These are phyloP conservation scores for Campylomormyrus tamandua DNA, from an alignment of 2,113 vertebrate species.

Conservation along the genomic window DNA sequence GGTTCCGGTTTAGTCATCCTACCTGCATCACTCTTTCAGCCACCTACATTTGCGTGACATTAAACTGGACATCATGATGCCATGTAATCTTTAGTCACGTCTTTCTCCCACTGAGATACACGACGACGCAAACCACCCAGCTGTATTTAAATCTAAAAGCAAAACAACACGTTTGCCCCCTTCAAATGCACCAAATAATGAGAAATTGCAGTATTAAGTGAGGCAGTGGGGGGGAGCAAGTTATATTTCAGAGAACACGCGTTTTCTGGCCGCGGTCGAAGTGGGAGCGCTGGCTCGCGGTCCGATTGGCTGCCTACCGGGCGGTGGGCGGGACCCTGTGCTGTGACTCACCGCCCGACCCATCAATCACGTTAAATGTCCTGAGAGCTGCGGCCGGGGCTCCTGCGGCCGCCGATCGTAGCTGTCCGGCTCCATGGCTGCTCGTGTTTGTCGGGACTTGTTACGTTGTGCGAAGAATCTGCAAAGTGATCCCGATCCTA, in stretches of 20 bases:
- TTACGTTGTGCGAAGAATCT: conserved; percentile 32
- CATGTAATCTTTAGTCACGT: conserved; percentile 9
- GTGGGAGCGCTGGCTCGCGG: neutral
- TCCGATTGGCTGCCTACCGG: conserved; percentile 42
- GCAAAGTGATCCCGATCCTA: conserved; percentile 8
- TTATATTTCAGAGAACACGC: conserved; percentile 1
- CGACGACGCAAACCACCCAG: neutral
- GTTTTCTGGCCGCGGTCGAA: conserved; percentile 21
- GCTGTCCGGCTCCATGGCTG: conserved; percentile 25
- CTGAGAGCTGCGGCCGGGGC: conserved; percentile 18
- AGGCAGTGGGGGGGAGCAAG: neutral
- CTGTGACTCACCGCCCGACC: conserved; percentile 49
- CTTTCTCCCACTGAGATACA: neutral
- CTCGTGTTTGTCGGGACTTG: conserved; percentile 23
- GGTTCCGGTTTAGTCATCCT: conserved; percentile 19
- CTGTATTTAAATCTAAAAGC: neutral
- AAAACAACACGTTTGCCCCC: neutral
- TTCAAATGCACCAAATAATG: neutral
- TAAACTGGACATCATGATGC: neutral
- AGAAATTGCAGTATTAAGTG: neutral
- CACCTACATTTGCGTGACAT: conserved; percentile 22
- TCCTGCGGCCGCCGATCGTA: conserved; percentile 3
- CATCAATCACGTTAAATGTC: conserved; percentile 47
- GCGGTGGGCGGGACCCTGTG: conserved; percentile 49
- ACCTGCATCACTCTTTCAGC: conserved; percentile 14